Evolutionary conservation across 2,797 vertebrate species (phyloP).

Genomic region (Corythornis leucogaster): DNA sequence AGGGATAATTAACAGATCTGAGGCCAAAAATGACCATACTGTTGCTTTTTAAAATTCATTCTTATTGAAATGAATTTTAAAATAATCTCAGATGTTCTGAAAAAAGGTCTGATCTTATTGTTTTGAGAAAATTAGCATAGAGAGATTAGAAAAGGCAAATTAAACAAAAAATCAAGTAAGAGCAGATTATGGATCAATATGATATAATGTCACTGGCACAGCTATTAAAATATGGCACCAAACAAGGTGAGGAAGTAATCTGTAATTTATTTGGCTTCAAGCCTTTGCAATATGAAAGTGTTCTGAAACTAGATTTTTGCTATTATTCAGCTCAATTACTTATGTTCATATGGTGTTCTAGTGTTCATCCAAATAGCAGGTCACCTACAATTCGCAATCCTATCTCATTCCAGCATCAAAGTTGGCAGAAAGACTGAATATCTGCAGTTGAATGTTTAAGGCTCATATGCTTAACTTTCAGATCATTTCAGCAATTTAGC

Average conservation of each 20-base stretch:
- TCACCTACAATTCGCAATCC: background rate
- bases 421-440: conserved; percentile 2
- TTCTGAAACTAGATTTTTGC: background rate
- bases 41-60: background rate
- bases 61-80: background rate
- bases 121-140: background rate
- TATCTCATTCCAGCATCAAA: background rate
- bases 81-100: background rate
- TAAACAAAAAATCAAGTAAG: background rate
- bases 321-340: conserved; percentile 1
- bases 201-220: background rate
- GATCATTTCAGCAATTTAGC: background rate
- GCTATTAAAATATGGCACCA: background rate
- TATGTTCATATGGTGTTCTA: background rate
- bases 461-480: background rate
- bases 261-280: background rate
- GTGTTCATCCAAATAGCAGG: background rate
- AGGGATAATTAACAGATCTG: background rate
- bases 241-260: background rate
- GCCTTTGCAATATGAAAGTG: background rate
- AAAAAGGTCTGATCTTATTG: background rate
- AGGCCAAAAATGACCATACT: background rate
- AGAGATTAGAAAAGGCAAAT: background rate
- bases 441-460: background rate
- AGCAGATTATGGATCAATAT: background rate